phyloP scores from a whole-genome alignment of 2,113 vertebrate species.

The Scartelaos histophorus region DNA sequence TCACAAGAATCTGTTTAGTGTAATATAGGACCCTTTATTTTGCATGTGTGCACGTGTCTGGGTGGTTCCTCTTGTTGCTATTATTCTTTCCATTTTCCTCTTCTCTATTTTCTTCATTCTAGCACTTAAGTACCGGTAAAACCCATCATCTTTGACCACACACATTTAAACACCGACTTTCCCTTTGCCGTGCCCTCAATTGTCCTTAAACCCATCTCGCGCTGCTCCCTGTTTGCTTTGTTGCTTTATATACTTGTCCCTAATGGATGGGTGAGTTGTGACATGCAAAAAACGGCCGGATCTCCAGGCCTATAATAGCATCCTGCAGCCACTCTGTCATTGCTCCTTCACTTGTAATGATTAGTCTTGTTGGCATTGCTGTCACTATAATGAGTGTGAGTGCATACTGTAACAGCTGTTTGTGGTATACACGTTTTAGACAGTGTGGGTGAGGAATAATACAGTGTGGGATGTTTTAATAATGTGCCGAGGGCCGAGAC shows the following conservation, averaged over 20 bases:
- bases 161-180: not conserved
- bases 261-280: slow-evolving; percentile 35
- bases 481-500: not conserved
- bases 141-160: not conserved
- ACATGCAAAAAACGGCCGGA: slow-evolving; percentile 23
- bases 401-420: not conserved
- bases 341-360: slow-evolving; percentile 25
- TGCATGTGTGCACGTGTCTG: no score
- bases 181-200: slow-evolving; percentile 27
- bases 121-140: not conserved
- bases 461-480: not conserved
- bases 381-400: slow-evolving; percentile 28
- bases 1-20: no score
- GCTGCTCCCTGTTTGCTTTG: slow-evolving; percentile 37
- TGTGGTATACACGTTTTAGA: not conserved
- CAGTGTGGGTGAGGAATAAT: not conserved
- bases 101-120: not conserved
- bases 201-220: slow-evolving; percentile 31
- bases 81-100: no score
- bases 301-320: slow-evolving; percentile 33
- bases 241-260: slow-evolving; percentile 56
- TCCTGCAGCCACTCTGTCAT: slow-evolving; percentile 25
- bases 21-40: no score
- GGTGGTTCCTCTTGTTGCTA: no score
- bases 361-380: slow-evolving; percentile 18